phyloP scores from a whole-genome alignment of 1,140 invertebrate genomes.

The Zaprionus camerounensis region DNA sequence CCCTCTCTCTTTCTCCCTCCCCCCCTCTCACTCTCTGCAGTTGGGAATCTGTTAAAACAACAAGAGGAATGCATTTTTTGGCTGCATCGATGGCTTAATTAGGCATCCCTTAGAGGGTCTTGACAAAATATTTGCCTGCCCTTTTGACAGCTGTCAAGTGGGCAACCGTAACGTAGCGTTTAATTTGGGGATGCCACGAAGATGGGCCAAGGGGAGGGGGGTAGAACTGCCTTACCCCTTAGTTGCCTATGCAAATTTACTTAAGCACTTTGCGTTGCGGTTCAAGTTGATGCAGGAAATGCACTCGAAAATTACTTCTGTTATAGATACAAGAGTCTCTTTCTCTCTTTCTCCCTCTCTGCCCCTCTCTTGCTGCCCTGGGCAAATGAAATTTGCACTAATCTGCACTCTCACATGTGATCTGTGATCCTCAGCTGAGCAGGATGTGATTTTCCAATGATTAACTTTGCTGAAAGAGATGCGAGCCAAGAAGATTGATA shows the following conservation, averaged over 20 bases:
- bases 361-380: background rate
- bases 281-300: slow-evolving; percentile 42
- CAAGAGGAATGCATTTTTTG: slow-evolving; percentile 63
- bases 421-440: slow-evolving; percentile 45
- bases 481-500: slow-evolving; percentile 40
- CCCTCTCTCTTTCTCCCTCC: background rate
- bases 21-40: slow-evolving; percentile 4
- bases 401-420: slow-evolving; percentile 49
- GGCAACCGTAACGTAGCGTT: slow-evolving; percentile 70
- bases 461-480: slow-evolving; percentile 75
- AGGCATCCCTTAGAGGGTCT: slow-evolving; percentile 42
- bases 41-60: slow-evolving; percentile 75
- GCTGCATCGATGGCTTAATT: slow-evolving; percentile 67
- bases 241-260: slow-evolving; percentile 68
- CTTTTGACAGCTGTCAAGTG: slow-evolving; percentile 81
- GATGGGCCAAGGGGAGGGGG: background rate
- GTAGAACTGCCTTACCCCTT: slow-evolving; percentile 25
- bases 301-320: slow-evolving; percentile 45
- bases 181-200: slow-evolving; percentile 49
- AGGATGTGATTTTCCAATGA: slow-evolving; percentile 82
- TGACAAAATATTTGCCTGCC: slow-evolving; percentile 77
- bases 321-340: background rate
- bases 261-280: slow-evolving; percentile 61
- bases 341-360: background rate
- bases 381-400: slow-evolving; percentile 75